Conservation (phyloP, 1,140 invertebrate species). For the Drosophila sp. region DNA sequence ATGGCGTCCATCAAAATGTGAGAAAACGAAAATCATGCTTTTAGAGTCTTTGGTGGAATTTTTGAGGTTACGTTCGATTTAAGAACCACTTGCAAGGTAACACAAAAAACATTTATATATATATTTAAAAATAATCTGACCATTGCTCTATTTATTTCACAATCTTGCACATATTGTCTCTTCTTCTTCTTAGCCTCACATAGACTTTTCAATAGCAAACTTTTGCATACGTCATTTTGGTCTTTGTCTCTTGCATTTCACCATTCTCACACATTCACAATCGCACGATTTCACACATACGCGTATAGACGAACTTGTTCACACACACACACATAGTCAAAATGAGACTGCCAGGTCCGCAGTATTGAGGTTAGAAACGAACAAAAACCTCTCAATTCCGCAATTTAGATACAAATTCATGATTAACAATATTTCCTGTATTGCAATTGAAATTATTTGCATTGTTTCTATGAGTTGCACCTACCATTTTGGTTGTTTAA, state of each 20-base stretch:
- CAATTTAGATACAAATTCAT: neutral
- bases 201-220: slow-evolving; percentile 11
- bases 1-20: slow-evolving; percentile 50
- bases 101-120: slow-evolving; percentile 21
- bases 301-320: slow-evolving; percentile 20
- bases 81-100: slow-evolving; percentile 55
- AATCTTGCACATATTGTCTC: slow-evolving; percentile 19
- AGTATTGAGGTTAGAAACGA: slow-evolving; percentile 2
- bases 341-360: slow-evolving; percentile 28
- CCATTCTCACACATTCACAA: slow-evolving; percentile 3
- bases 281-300: slow-evolving; percentile 2
- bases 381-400: neutral
- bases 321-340: slow-evolving; percentile 28
- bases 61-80: slow-evolving; percentile 63
- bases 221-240: slow-evolving; percentile 12
- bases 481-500: slow-evolving; percentile 94
- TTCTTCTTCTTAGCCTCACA: slow-evolving; percentile 14
- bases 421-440: neutral
- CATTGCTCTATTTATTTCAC: slow-evolving; percentile 30
- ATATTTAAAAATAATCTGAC: slow-evolving; percentile 18
- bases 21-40: slow-evolving; percentile 36
- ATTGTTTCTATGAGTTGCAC: slow-evolving; percentile 78
- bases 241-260: slow-evolving; percentile 13
- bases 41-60: slow-evolving; percentile 23
- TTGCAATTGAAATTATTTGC: slow-evolving; percentile 28